Evolutionary conservation across 2,797 vertebrate genomes (phyloP), one percentile per base, ranked within the genome.

Genomic region (Coccyzus lansbergi): DNA sequence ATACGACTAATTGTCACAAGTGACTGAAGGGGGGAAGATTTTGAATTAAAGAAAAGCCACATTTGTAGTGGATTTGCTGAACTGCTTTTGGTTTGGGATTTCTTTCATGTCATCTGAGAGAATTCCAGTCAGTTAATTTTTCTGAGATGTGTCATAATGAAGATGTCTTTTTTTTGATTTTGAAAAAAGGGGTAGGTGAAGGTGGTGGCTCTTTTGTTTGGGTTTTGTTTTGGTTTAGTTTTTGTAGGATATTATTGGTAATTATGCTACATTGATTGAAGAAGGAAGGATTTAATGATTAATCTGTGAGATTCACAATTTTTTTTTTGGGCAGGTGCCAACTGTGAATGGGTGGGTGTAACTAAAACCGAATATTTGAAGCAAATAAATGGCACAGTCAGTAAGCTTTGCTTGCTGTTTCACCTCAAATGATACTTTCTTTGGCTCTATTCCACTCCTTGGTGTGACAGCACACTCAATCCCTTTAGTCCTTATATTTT

Each of bases 211-310:
- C 7, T 78, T 80, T 52, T 59, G 33, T 11, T 76, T 56, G 26
- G 5, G 0, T 10, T 12, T 52, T 51, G 46, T 28, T 24, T 42
- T 38, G 42, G 18, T 46, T 48, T 48, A 20, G 19, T 48, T 48
- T 44, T 28, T 0, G 8, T 67, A 15, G 3, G 10, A 8, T 88
- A 25, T 64, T 90, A 33, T 82, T 68, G 40, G 29, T 78, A 91
- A 80, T 95, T 84, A 77, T 38, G 29, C 33, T 34, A 16, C 52
- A 55, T 31, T 87, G 88, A 94, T 80, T 92, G 71, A 86, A 56
- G 81, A 67, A 91, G 36, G 19, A 90, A 87, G n/a, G 16, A 15
- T 93, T 94, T 90, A 91, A 72, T 92, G 81, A 83, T 93, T 93
- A 92, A 79, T 89, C 67, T 83, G 59, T 58, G 52, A 95, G 74